Conservation (phyloP, 2,797 vertebrate genomes). For the Remorina albescens region DNA sequence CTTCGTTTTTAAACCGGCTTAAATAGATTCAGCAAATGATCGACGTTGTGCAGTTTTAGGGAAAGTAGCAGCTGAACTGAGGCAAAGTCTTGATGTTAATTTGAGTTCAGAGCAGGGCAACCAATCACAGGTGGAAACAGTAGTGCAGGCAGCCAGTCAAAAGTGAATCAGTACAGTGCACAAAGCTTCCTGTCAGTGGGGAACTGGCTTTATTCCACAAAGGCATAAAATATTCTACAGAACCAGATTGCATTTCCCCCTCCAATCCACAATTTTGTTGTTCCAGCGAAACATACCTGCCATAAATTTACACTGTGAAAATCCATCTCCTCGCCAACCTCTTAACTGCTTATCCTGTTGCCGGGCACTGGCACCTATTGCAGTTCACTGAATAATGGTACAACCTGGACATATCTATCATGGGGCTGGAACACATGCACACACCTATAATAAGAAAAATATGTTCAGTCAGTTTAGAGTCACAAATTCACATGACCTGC, state of each 20-base stretch:
- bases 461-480: conserved; percentile 41
- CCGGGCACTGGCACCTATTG: not conserved
- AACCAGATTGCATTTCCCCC: not conserved
- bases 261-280: not conserved
- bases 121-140: not conserved
- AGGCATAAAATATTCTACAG: not conserved
- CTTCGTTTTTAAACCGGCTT: too few relatives aligned
- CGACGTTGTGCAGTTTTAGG: too few relatives aligned
- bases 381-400: conserved; percentile 1
- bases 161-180: conserved; percentile 5
- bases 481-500: conserved; percentile 43
- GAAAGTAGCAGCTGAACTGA: conserved; percentile 6
- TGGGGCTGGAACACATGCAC: not conserved
- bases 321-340: not conserved
- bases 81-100: conserved; percentile 17
- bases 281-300: conserved; percentile 11
- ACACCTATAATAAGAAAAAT: not conserved
- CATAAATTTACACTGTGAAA: not conserved
- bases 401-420: conserved; percentile 1
- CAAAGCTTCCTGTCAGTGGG: not conserved
- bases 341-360: conserved; percentile 1
- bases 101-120: not conserved
- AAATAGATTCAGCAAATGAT: too few relatives aligned
- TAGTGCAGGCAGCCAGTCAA: not conserved
- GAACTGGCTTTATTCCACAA: not conserved